These are phyloP conservation scores for Scortum barcoo DNA, from an alignment of 2,113 vertebrate genomes.

Conservation along the genomic window DNA sequence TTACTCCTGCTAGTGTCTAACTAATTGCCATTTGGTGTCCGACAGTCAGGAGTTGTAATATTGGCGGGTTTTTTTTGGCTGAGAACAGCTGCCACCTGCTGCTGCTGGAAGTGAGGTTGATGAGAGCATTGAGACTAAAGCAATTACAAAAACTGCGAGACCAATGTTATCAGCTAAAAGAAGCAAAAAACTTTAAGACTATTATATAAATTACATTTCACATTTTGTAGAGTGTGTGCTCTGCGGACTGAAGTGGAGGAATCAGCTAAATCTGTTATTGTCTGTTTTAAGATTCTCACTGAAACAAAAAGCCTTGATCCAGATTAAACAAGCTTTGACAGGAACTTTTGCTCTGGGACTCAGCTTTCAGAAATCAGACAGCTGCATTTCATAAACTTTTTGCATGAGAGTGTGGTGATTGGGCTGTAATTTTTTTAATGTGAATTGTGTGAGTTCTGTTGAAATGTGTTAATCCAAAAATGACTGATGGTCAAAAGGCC, in stretches of 20 bases:
- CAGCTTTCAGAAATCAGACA: conserved; percentile 6
- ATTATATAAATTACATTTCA: neutral
- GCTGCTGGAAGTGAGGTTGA: neutral
- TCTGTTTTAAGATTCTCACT: conserved; percentile 5
- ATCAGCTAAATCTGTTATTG: neutral
- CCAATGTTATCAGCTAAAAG: neutral
- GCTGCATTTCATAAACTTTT: conserved; percentile 36
- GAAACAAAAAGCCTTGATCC: neutral
- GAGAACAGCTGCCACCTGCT: neutral
- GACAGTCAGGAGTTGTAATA: neutral
- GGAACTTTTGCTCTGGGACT: conserved; percentile 1
- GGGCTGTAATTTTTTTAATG: neutral
- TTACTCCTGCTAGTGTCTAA: neutral
- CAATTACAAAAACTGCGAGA: neutral
- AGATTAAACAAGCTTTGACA: conserved; percentile 17
- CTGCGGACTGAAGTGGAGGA: neutral
- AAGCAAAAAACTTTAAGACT: neutral
- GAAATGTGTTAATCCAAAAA: conserved; percentile 22
- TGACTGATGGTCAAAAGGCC: conserved; percentile 16
- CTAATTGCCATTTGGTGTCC: neutral
- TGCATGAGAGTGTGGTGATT: conserved; percentile 3
- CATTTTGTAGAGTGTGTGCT: neutral
- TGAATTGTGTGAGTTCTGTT: conserved; percentile 1
- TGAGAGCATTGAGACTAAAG: neutral
- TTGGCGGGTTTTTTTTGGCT: neutral